Percentiles rank a stretch among this genome's conserved stretches.
phyloP scores from a whole-genome alignment of 2,888 invertebrate species.

The Merodon equestris region DNA sequence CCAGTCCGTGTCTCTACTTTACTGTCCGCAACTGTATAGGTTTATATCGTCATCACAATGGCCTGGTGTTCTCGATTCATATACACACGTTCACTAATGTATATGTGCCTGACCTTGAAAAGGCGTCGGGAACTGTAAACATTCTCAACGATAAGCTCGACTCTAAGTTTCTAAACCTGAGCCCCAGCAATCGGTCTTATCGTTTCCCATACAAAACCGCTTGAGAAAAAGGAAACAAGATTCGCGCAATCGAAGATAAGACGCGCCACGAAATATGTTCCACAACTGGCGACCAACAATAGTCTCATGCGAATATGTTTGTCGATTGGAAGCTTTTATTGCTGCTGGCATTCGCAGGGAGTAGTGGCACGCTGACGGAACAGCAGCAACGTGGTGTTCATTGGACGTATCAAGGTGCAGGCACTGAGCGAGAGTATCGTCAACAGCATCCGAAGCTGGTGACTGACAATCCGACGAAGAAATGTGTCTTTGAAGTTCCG shows the following conservation, averaged over 20 bases:
- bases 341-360: slow-evolving; percentile 8
- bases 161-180: too few relatives aligned
- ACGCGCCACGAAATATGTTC: background rate
- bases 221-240: slow-evolving; percentile 8
- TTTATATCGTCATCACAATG: too few relatives aligned
- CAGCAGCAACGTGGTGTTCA: slow-evolving; percentile 30
- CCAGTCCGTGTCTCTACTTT: too few relatives aligned
- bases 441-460: slow-evolving; percentile 11
- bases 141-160: too few relatives aligned
- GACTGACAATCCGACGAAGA: slow-evolving; percentile 64
- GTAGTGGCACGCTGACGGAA: slow-evolving; percentile 33
- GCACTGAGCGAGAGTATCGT: slow-evolving; percentile 8
- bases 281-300: background rate
- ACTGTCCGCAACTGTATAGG: too few relatives aligned
- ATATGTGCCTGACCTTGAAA: too few relatives aligned
- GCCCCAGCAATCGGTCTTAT: slow-evolving; percentile 13
- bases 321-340: slow-evolving; percentile 51
- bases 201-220: slow-evolving; percentile 15
- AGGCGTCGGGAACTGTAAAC: too few relatives aligned
- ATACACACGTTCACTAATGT: too few relatives aligned
- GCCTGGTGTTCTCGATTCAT: too few relatives aligned
- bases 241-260: slow-evolving; percentile 29
- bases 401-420: slow-evolving; percentile 4
- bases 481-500: slow-evolving; percentile 76
- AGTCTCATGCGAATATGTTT: slow-evolving; percentile 60